phyloP scores from a whole-genome alignment of 2,113 vertebrate species.

The Amphiprion ocellaris region DNA sequence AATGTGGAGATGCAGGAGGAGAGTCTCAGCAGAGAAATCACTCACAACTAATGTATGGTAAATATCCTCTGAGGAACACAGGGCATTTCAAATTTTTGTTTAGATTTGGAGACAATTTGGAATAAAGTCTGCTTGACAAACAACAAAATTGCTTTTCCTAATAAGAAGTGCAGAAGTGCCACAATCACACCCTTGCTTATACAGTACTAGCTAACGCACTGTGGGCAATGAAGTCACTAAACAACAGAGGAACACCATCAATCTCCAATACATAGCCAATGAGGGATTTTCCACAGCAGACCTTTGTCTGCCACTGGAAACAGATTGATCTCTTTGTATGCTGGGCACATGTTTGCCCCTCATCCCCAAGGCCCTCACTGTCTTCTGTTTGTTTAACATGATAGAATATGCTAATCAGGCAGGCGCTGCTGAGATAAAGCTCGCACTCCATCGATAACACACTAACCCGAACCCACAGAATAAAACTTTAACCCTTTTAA shows the following conservation, averaged over 20 bases:
- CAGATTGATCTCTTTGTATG: constrained; percentile 73
- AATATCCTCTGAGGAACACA: neutral
- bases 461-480: constrained; percentile 32
- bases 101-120: neutral
- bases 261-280: constrained; percentile 68
- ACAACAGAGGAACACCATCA: constrained; percentile 66
- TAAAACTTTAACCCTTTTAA: constrained; percentile 66
- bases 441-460: constrained; percentile 19
- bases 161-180: constrained; percentile 6
- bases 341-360: constrained; percentile 56
- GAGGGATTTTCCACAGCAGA: constrained; percentile 53
- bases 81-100: neutral
- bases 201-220: constrained; percentile 17
- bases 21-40: constrained; percentile 9
- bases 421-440: constrained; percentile 51
- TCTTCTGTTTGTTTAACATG: constrained; percentile 82
- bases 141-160: constrained; percentile 24
- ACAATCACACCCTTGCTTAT: constrained; percentile 19
- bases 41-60: neutral
- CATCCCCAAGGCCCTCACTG: constrained; percentile 73
- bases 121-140: constrained; percentile 27
- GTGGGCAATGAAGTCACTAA: constrained; percentile 48
- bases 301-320: constrained; percentile 57
- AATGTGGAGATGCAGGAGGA: neutral
- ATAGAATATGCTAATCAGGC: constrained; percentile 81